Percentiles rank a stretch among this genome's conserved stretches.
These are phyloP conservation scores for Crenuchus spilurus DNA, from an alignment of 2,797 vertebrate genomes.

Conservation along the genomic window DNA sequence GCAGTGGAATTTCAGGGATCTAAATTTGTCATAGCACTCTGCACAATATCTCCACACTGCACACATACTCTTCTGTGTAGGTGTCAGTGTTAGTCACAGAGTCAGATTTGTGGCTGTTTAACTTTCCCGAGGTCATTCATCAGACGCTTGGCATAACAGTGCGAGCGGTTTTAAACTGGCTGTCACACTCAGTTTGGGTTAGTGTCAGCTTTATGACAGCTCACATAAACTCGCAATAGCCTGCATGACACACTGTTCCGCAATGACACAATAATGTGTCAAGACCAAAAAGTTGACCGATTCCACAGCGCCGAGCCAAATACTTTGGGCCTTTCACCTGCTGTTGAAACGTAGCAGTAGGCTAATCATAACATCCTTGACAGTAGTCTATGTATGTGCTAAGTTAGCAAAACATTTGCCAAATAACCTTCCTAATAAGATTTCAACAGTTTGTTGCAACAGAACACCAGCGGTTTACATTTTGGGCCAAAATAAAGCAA, in stretches of 20 bases:
- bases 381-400: neutral
- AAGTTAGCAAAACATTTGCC: neutral
- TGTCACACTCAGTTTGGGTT: constrained; percentile 50
- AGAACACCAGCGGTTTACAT: too few species aligned
- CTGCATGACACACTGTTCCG: constrained; percentile 47
- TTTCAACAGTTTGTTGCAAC: too few species aligned
- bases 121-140: constrained; percentile 52
- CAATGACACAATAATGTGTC: constrained; percentile 52
- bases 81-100: constrained; percentile 46
- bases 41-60: constrained; percentile 5
- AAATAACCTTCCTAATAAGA: constrained; percentile 7
- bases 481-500: too few species aligned
- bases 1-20: neutral
- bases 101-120: constrained; percentile 52
- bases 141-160: constrained; percentile 41
- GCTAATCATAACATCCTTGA: constrained; percentile 7
- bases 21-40: constrained; percentile 12
- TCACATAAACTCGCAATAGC: constrained; percentile 49
- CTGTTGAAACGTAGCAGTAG: constrained; percentile 1
- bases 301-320: constrained; percentile 18
- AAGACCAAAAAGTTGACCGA: constrained; percentile 43
- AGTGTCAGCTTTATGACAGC: constrained; percentile 48
- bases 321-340: constrained; percentile 16
- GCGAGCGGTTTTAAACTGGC: constrained; percentile 47
- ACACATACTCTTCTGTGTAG: constrained; percentile 25